These are phyloP conservation scores for Corythornis madagascariensis DNA, from an alignment of 2,113 vertebrate species.

Conservation along the genomic window DNA sequence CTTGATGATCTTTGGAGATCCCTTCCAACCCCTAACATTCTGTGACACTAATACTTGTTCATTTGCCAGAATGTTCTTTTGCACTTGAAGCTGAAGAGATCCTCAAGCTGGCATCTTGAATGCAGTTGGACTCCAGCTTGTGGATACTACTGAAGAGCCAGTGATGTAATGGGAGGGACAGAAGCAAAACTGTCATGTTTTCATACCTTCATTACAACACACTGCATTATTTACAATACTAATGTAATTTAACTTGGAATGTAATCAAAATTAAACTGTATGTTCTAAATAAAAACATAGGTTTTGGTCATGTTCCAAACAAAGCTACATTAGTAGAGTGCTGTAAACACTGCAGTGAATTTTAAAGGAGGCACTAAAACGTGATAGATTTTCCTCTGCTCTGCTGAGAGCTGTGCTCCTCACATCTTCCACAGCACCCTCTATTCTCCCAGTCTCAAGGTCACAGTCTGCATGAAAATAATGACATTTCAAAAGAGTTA, in stretches of 20 bases:
- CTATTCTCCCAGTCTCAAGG: background rate
- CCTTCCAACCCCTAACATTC: no score
- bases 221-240: background rate
- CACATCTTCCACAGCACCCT: background rate
- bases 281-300: background rate
- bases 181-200: background rate
- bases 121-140: background rate
- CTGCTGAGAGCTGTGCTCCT: background rate
- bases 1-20: no score
- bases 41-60: background rate
- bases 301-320: background rate
- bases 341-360: background rate
- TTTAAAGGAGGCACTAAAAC: background rate
- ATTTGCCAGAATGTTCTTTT: background rate
- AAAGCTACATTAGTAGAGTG: background rate
- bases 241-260: conserved; percentile 10
- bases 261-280: background rate
- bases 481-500: background rate
- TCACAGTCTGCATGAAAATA: background rate
- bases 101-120: background rate
- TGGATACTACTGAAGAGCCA: background rate
- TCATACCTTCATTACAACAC: background rate
- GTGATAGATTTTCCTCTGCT: background rate
- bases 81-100: background rate
- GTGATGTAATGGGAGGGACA: background rate